A percentile compares a stretch with the other conserved stretches of the same genome.
phyloP scores from a whole-genome alignment of 2,797 vertebrate species.

The Helicolenus hilgendorfi region DNA sequence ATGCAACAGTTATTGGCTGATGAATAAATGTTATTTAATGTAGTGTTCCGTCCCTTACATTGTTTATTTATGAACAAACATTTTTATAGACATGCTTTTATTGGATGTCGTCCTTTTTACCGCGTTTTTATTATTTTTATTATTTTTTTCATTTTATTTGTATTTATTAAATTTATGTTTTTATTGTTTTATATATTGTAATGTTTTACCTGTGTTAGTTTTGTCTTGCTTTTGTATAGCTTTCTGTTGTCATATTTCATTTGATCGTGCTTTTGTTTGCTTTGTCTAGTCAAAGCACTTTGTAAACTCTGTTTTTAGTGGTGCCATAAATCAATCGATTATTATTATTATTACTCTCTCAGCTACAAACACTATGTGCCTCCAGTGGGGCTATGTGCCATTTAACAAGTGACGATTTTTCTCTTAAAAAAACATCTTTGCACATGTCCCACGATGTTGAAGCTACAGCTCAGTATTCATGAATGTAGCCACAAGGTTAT shows the following conservation, averaged over 20 bases:
- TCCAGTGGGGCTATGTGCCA: not conserved
- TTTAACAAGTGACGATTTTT: not conserved
- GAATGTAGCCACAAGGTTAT: not conserved
- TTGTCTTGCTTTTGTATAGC: too few species aligned
- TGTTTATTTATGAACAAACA: conserved; percentile 2
- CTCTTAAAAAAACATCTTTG: not conserved
- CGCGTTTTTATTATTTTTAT: too few species aligned
- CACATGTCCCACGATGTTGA: not conserved
- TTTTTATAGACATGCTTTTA: too few species aligned
- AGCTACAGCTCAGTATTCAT: not conserved
- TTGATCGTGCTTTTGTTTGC: not conserved
- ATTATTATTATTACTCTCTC: not conserved
- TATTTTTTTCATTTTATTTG: too few species aligned
- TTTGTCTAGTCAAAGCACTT: not conserved
- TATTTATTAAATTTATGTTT: too few species aligned
- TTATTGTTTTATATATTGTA: too few species aligned
- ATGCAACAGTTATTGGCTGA: too few species aligned
- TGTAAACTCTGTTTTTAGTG: not conserved
- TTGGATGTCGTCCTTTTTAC: too few species aligned
- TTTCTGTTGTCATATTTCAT: not conserved
- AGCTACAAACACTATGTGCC: not conserved
- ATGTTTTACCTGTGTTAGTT: too few species aligned
- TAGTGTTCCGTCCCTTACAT: not conserved
- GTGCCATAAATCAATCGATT: not conserved
- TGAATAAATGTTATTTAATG: not conserved